These are phyloP conservation scores for Malurus elegans DNA, from an alignment of 2,113 vertebrate genomes.

Conservation along the genomic window DNA sequence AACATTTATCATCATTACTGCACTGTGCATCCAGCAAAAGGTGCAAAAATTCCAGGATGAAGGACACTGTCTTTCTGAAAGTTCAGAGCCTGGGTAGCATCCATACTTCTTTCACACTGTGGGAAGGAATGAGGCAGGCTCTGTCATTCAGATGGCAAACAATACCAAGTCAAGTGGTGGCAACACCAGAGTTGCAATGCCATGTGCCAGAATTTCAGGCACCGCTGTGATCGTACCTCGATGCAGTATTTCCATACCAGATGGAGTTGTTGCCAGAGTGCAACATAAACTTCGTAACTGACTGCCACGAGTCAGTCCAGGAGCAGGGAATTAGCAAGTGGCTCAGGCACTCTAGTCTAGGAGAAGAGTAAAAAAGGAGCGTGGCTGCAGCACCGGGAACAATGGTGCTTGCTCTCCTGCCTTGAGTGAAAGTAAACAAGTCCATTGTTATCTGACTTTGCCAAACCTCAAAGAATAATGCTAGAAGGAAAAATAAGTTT, in stretches of 20 bases:
- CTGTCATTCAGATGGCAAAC: background rate
- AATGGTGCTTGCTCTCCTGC: background rate
- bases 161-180: slow-evolving; percentile 46
- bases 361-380: slow-evolving; percentile 47
- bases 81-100: slow-evolving; percentile 18
- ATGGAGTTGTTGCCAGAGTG: slow-evolving; percentile 51
- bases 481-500: slow-evolving; percentile 44
- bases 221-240: slow-evolving; percentile 67
- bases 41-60: background rate
- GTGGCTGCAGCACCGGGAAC: slow-evolving; percentile 12
- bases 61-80: background rate
- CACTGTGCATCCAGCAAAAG: background rate
- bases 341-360: slow-evolving; percentile 41
- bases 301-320: background rate
- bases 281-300: slow-evolving; percentile 51
- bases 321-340: slow-evolving; percentile 24
- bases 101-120: background rate
- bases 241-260: slow-evolving; percentile 61
- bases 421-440: slow-evolving; percentile 31
- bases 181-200: slow-evolving; percentile 67
- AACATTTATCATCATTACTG: background rate
- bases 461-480: slow-evolving; percentile 24
- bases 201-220: slow-evolving; percentile 76
- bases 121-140: background rate
- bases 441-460: slow-evolving; percentile 15